Conservation (phyloP, 2,797 vertebrate species). For the Molossus alvarezi region DNA sequence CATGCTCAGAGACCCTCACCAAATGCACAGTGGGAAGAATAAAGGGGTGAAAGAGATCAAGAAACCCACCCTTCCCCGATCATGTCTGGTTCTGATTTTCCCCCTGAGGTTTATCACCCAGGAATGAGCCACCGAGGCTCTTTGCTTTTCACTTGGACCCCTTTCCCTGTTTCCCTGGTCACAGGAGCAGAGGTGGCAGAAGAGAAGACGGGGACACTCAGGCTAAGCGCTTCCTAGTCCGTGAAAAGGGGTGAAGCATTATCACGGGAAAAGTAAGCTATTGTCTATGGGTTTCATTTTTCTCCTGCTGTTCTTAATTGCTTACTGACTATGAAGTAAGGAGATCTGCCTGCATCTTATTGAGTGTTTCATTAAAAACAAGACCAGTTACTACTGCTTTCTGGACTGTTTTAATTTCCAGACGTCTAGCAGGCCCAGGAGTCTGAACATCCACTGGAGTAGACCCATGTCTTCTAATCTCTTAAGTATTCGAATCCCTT, state of each 20-base stretch:
- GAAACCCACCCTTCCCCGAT: not conserved
- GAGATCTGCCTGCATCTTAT: not conserved
- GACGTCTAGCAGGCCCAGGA: not conserved
- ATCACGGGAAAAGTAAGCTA: not conserved
- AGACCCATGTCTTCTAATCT: not conserved
- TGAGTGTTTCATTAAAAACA: not conserved
- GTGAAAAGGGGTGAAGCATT: not conserved
- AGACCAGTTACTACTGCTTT: not conserved
- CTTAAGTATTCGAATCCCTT: not conserved
- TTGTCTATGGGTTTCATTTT: not conserved
- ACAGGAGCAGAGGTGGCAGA: not conserved
- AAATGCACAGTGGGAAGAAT: too few relatives aligned
- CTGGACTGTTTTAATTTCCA: not conserved
- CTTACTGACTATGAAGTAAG: not conserved
- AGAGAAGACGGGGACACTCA: not conserved
- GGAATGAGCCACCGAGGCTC: not conserved
- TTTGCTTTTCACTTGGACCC: not conserved
- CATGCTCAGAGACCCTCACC: not conserved
- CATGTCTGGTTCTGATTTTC: not conserved
- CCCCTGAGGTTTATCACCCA: not conserved
- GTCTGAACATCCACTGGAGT: not conserved
- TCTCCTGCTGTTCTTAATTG: not conserved
- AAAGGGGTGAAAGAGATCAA: not conserved
- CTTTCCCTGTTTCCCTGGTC: not conserved
- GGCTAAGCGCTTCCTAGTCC: not conserved